Base-by-base conservation (phyloP, 2,888 invertebrate species). In the Scaptomyza parva region DNA sequence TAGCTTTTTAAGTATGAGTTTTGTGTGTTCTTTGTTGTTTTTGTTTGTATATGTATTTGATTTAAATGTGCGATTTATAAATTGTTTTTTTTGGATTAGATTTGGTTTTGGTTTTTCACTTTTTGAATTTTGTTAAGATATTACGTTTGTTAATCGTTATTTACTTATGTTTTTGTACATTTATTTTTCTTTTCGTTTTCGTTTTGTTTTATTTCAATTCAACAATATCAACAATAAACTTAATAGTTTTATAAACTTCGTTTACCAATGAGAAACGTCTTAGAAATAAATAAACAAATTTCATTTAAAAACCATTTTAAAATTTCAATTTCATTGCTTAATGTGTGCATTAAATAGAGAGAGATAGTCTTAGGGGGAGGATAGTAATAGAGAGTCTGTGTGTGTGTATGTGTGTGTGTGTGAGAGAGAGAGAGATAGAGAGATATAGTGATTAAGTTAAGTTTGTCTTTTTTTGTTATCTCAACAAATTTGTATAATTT, bases 141-240 rank as follows among this genome's bases (percentile, higher is more conserved):
- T 50, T 55, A n/a, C n/a, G n/a, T n/a, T n/a, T n/a, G n/a, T n/a
- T n/a, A n/a, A n/a, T n/a, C n/a, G n/a, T 22, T 22, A 47, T 48
- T 45, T 51, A 28, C n/a, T n/a, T n/a, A 17, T 41, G 66, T 41
- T 17, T 7, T 37, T 26, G 26, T 26, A 9, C 6, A 33, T 35
- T 35, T 14, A 14, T 35, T 35, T 37, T 37, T 45, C 24, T 75
- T 69, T 75, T 70, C 62, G 62, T 48, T 17, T 33, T 54, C 47
- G 33, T 51, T 20, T 66, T 63, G 35, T 18, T 24, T 51, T 26
- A 48, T 48, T 54, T 65, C 51, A 67, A 66, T 75, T 70, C 35
- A 75, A 70, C 76, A 76, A 76, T 77, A 9, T 35, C 44, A 75
- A 75, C 75, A 78, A 70, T 70, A 83, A 78, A 78, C 84, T 79